A percentile compares a stretch with the other conserved stretches of the same genome.
These are phyloP conservation scores for Toxotes chatareus DNA, from an alignment of 2,113 vertebrate genomes.

Conservation along the genomic window DNA sequence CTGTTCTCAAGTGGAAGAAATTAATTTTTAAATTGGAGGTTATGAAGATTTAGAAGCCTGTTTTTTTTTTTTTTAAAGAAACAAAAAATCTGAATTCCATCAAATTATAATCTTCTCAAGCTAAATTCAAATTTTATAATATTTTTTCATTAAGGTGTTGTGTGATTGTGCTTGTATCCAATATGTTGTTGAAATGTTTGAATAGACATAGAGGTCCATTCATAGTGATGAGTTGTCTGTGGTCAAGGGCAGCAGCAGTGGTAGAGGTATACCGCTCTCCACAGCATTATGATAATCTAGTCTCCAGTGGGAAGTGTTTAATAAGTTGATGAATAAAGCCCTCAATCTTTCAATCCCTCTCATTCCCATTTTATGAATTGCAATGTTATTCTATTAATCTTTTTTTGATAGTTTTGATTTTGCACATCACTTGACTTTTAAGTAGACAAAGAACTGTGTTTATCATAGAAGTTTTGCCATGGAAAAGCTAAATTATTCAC, in stretches of 20 bases:
- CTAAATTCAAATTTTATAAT: background rate
- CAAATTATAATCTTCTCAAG: background rate
- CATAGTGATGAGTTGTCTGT: slow-evolving; percentile 13
- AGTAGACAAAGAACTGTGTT: slow-evolving; percentile 6
- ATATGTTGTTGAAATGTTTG: slow-evolving; percentile 1
- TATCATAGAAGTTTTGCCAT: background rate
- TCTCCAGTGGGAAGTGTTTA: slow-evolving; percentile 25
- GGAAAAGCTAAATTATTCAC: background rate
- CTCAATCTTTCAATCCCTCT: background rate
- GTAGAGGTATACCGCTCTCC: background rate
- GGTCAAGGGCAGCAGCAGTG: slow-evolving; percentile 32
- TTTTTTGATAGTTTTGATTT: slow-evolving; percentile 15
- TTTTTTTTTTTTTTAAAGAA: background rate
- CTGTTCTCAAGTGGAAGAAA: background rate
- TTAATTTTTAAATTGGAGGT: background rate
- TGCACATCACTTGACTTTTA: slow-evolving; percentile 41
- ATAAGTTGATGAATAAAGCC: slow-evolving; percentile 43
- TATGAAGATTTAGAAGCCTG: background rate
- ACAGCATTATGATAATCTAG: slow-evolving; percentile 28
- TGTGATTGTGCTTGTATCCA: background rate
- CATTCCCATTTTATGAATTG: slow-evolving; percentile 1
- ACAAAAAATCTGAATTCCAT: no score
- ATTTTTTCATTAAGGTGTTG: background rate
- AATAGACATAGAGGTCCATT: background rate
- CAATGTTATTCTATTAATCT: background rate